phyloP scores from a whole-genome alignment of 2,888 invertebrate species.

The Axea sp. region DNA sequence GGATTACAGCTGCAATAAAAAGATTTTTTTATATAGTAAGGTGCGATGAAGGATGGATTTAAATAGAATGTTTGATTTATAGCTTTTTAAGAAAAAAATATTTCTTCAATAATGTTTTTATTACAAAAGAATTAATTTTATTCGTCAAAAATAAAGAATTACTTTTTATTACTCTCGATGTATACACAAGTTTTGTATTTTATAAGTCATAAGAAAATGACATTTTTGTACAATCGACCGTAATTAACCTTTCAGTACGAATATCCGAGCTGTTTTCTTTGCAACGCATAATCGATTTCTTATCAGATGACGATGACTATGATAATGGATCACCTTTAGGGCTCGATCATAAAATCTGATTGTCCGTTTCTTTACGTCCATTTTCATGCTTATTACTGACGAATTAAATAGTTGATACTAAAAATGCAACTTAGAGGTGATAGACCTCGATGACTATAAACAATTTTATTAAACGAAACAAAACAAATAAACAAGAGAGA shows the following conservation, averaged over 20 bases:
- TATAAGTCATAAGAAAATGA: too few relatives aligned
- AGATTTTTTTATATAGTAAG: not conserved
- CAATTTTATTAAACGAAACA: conserved; percentile 10
- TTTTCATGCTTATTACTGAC: conserved; percentile 13
- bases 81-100: not conserved
- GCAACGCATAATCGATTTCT: conserved; percentile 13
- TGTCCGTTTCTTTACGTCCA: not conserved
- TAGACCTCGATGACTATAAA: conserved; percentile 9
- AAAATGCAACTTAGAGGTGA: conserved; percentile 10
- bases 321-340: conserved; percentile 40
- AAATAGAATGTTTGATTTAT: conserved; percentile 11
- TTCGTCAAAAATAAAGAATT: too few relatives aligned
- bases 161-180: too few relatives aligned
- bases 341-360: conserved; percentile 18
- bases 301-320: conserved; percentile 27
- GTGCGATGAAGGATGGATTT: conserved; percentile 10
- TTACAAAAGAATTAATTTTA: too few relatives aligned
- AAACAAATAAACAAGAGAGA: not conserved
- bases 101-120: too few relatives aligned
- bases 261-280: conserved; percentile 2
- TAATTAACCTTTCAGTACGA: too few relatives aligned
- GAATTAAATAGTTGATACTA: conserved; percentile 11
- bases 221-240: too few relatives aligned
- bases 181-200: too few relatives aligned
- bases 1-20: conserved; percentile 8